phyloP scores from a whole-genome alignment of 2,113 vertebrate species.

The Anarhynchus alexandrinus region DNA sequence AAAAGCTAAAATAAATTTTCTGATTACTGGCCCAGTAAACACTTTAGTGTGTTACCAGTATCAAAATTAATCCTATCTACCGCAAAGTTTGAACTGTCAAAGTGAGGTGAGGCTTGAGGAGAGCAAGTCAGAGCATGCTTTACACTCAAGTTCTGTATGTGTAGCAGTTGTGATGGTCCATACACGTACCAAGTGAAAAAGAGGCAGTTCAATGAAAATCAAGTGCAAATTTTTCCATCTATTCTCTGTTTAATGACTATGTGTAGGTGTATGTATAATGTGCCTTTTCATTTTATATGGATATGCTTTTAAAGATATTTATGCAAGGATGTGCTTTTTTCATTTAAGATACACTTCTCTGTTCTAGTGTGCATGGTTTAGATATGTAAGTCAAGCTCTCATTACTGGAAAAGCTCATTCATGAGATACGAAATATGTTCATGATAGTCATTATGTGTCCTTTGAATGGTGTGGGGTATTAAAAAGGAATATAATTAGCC shows the following conservation, averaged over 20 bases:
- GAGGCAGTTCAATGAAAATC: neutral
- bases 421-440: slow-evolving; percentile 10
- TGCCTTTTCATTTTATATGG: neutral
- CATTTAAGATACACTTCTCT: neutral
- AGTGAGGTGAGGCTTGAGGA: neutral
- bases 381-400: slow-evolving; percentile 51
- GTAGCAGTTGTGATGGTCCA: neutral
- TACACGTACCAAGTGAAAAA: neutral
- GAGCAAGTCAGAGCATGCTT: neutral
- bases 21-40: neutral
- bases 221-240: neutral
- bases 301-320: neutral
- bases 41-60: neutral
- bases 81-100: neutral
- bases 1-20: neutral
- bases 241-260: neutral
- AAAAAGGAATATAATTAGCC: slow-evolving; percentile 48
- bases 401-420: slow-evolving; percentile 22
- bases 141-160: neutral
- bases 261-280: neutral
- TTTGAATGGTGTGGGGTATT: slow-evolving; percentile 34
- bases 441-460: slow-evolving; percentile 12
- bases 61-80: neutral
- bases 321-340: neutral
- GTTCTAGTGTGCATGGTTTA: slow-evolving; percentile 15